Base-by-base conservation (phyloP, 2,888 invertebrate species). In the Synanthedon tipuliformis region DNA sequence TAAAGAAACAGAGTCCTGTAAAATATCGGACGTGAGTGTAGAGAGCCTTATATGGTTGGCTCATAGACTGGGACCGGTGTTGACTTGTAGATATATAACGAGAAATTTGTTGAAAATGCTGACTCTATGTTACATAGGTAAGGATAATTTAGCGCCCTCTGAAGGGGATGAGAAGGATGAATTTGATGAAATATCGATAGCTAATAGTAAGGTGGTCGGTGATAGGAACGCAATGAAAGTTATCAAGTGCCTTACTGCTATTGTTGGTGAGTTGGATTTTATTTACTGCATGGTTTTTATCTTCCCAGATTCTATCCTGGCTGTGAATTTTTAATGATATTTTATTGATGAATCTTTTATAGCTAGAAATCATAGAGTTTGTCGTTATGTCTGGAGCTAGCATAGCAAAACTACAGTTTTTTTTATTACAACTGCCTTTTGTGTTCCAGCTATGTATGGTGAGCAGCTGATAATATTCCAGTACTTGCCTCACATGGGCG, bases 71-170 rank as follows among this genome's bases (percentile, higher is more conserved):
- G 99, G 99, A 0, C 98, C 99, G 0, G 95, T 98, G 50, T 88
- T 99, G 23, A 96, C 97, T 0, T 96, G 98, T 48, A 92, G 95
- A 61, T 94, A 95, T 82, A 89, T 99, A 34, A 95, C 97, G 0
- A 90, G 95, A 56, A 98, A 98, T 86, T 88, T 99, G 59, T 87
- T 99, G 11, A 92, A 97, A 68, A 97, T 99, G 95, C 82, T 99
- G 52, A 95, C 97, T 0, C 81, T 98, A 3, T 99, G 98, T 78
- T 99, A 97, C 73, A 92, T 95, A 18, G 96, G 95, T 0, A 92
- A 91, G 66, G 94, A 95, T 59, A 94, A 94, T 73, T 81, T 95
- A 34, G 78, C 88, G 48, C 83, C 89, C 0, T 74, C 81, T 57
- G 89, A 89, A 1, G 70, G 75, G 0, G 77, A 75, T 1, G 77